Base-by-base conservation (phyloP, 2,888 invertebrate genomes). In the Zygothrica quintamaculata region DNA sequence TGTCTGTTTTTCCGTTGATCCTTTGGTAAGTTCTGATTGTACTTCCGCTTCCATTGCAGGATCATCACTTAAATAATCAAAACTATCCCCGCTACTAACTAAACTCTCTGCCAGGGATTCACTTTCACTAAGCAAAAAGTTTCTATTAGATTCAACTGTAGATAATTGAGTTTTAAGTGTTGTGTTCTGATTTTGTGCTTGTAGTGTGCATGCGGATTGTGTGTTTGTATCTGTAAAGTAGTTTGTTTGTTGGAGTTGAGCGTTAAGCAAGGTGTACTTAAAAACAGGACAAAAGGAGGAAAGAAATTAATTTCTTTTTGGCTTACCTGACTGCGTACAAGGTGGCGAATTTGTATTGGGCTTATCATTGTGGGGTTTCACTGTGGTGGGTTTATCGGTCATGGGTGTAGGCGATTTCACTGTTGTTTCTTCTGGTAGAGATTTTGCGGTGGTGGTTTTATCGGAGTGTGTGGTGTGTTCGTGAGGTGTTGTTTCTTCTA, bases 1-100 rank as follows among this genome's bases (percentile, higher is more conserved):
- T 9, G 53, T 42, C 8, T n/a, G 7, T 3, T n/a, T 55, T 8
- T 34, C 46, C 4, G 52, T 55, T 12, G 53, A 36, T 5, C 11
- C 26, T 8, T 64, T 57, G 1, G 0, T n/a, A 29, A 9, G 1
- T 29, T 9, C n/a, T 29, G 9, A 9, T 29, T 6, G 8, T 26
- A 4, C 26, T 8, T 61, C 59, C 1, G 0, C 36, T 1, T 46
- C 50, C 8, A 16, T 12, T 1, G 37, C 50, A 5, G 65, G 50
- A 4, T 51, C 77, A 37, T 80, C 82, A 33, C 75, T 71, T 57
- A 75, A 58, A 22, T 82, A 77, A 34, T 80, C 79, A 9, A 60
- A 34, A 9, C 40, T 60, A 1, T 16, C 33, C 11, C 65, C 75
- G 15, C 29, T 56, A n/a, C 68, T 50, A 53, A 68, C 40, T 11